Base-by-base conservation (phyloP, 2,888 invertebrate species). In the Palloptera scutellata region DNA sequence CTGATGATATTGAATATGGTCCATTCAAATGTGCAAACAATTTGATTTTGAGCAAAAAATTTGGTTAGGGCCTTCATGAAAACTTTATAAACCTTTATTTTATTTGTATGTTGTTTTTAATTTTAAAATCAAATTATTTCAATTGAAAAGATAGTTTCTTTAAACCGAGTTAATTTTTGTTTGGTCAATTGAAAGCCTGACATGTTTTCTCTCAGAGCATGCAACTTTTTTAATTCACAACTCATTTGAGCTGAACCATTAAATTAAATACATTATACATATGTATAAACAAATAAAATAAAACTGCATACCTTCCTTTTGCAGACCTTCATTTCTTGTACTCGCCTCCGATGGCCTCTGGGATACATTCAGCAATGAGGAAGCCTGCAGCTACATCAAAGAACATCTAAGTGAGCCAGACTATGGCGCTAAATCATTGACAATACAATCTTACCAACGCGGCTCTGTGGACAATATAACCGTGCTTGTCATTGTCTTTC, bases 401-500 rank as follows among this genome's bases (percentile, higher is more conserved):
- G 93, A 95, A 77, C 89, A 93, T 75, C 87, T 96, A 53, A 89
- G 92, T 79, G 96, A 96, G 85, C 90, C 93, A 5, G 92, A 94
- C 82, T 94, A 89, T 86, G 97, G 96, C 71, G 97, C 97, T 64
- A 96, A 95, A 85, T 94, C 94, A 81, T 88, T 98, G 75, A 92
- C 95, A 20, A 87, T 95, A 74, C 94, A 96, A 85, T 95, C 97
- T 13, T 96, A 94, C 84, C 92, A 94, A 79, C 90, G 95, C 77
- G 97, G 97, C 54, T 97, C 97, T 1, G 89, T 94, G 70, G 98
- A 98, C 86, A 98, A 98, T 86, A 96, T 98, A 69, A 96, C 97
- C 54, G 96, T 97, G 67, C 88, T 98, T 85, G 89, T 98, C 69
- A 92, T 97, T 69, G 92, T 94, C 85, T 92, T 96, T 79, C 87